A percentile compares a stretch with the other conserved stretches of the same genome.
Evolutionary conservation across 1,140 invertebrate genomes (phyloP).

Genomic region (Stenopsyche tienmushanensis): DNA sequence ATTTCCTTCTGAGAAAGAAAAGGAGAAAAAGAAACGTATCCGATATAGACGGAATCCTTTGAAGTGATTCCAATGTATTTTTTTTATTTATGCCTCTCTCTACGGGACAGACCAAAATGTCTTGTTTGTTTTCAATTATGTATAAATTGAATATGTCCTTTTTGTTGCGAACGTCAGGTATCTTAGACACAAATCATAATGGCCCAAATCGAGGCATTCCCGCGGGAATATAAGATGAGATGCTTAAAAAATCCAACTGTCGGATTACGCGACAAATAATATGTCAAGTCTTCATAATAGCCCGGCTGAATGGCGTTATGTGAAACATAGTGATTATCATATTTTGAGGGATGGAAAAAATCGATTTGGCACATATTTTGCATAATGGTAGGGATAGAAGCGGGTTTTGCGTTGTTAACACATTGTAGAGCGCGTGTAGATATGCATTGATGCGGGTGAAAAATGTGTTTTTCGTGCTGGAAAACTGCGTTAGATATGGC

Average conservation of each 20-base stretch:
- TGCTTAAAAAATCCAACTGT: background rate
- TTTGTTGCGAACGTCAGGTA: slow-evolving; percentile 15
- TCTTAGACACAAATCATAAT: background rate
- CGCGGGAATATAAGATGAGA: background rate
- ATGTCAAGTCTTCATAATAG: background rate
- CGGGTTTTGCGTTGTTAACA: background rate
- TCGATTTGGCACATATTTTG: background rate
- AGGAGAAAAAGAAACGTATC: slow-evolving; percentile 5
- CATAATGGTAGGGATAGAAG: background rate
- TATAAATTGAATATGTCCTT: slow-evolving; percentile 25
- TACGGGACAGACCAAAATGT: slow-evolving; percentile 1
- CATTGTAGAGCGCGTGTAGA: too few relatives aligned
- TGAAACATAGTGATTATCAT: background rate
- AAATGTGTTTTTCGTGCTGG: background rate
- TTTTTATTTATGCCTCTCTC: slow-evolving; percentile 20
- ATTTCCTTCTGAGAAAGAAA: slow-evolving; percentile 20
- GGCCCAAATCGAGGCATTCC: background rate
- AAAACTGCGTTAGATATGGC: background rate
- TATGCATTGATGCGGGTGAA: slow-evolving; percentile 5
- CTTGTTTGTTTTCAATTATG: slow-evolving; percentile 34
- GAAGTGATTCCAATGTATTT: slow-evolving; percentile 21
- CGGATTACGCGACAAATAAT: background rate
- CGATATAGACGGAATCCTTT: slow-evolving; percentile 24
- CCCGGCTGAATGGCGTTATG: background rate
- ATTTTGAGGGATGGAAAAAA: background rate